phyloP scores from a whole-genome alignment of 2,888 invertebrate species.

The Melipona bicolor region DNA sequence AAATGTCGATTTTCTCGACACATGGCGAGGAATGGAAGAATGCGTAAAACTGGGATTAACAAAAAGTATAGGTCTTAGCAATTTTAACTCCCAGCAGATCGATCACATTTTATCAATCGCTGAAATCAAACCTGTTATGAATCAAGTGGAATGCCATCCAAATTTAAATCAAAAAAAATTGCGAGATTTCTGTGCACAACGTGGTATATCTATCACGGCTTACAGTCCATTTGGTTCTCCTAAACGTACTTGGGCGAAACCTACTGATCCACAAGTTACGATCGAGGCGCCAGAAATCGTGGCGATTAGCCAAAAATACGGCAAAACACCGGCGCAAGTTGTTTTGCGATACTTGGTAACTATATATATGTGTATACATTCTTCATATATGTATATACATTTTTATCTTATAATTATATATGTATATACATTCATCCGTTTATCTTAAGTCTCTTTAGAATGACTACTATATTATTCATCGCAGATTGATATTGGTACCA shows the following conservation, averaged over 20 bases:
- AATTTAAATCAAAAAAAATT: conserved; percentile 90
- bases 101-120: conserved; percentile 87
- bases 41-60: conserved; percentile 87
- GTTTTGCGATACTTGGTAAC: conserved; percentile 87
- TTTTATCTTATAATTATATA: not conserved
- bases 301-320: conserved; percentile 86
- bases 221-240: conserved; percentile 91
- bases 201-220: conserved; percentile 88
- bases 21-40: conserved; percentile 91
- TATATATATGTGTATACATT: no score
- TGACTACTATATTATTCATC: not conserved
- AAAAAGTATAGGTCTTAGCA: conserved; percentile 91
- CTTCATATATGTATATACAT: no score
- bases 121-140: conserved; percentile 86
- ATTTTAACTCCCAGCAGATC: conserved; percentile 91
- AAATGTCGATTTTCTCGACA: conserved; percentile 84
- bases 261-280: conserved; percentile 85
- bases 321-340: conserved; percentile 88
- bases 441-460: not conserved
- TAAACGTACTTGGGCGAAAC: conserved; percentile 82
- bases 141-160: conserved; percentile 88
- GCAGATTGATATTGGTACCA: conserved; percentile 67
- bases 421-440: no score
- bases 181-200: conserved; percentile 88
- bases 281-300: conserved; percentile 86